Conservation (phyloP, 2,113 vertebrate species). For the Oxyruncus cristatus region DNA sequence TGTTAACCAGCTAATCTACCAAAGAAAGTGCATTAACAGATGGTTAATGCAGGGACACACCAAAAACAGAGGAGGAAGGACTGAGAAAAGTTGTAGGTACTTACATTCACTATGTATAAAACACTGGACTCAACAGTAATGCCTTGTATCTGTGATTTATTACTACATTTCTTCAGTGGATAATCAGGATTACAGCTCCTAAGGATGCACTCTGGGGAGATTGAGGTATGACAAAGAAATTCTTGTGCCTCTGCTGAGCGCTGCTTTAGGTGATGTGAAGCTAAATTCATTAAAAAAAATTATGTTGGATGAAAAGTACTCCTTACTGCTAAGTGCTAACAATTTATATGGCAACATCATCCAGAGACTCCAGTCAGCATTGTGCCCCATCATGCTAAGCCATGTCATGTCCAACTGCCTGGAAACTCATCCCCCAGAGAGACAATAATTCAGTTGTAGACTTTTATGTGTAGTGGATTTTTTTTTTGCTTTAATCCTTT, state of each 20-base stretch:
- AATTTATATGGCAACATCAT: neutral
- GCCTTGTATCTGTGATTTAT: neutral
- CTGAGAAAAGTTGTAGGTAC: neutral
- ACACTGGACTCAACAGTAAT: neutral
- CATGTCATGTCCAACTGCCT: neutral
- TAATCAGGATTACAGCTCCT: neutral
- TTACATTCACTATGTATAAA: neutral
- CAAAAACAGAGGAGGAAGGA: neutral
- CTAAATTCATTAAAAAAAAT: neutral
- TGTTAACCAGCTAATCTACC: neutral
- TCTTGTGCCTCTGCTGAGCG: neutral
- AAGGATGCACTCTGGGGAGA: neutral
- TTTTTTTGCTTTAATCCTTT: neutral
- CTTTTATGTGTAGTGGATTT: neutral
- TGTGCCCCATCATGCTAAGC: accelerated
- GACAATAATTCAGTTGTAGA: neutral
- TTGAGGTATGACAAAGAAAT: neutral
- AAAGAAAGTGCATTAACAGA: neutral
- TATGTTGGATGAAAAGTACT: neutral
- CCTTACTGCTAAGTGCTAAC: neutral
- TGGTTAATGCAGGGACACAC: neutral
- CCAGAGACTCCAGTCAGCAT: neutral
- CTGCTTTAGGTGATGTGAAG: neutral
- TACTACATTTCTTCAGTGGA: neutral
- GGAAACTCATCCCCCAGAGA: neutral